phyloP scores from a whole-genome alignment of 2,113 vertebrate genomes.

The Proteles cristata region DNA sequence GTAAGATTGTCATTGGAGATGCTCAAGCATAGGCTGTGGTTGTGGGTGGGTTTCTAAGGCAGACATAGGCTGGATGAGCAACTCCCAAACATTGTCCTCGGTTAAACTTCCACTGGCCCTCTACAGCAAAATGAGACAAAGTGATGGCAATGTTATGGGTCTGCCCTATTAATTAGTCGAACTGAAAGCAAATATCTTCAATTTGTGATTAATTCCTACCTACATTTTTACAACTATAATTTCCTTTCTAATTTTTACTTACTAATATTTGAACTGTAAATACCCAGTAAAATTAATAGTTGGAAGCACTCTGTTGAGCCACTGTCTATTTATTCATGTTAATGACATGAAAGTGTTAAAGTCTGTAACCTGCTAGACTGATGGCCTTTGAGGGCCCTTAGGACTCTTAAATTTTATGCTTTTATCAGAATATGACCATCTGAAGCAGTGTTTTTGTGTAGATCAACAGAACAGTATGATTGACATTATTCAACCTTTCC shows the following conservation, averaged over 20 bases:
- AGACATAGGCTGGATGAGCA: background rate
- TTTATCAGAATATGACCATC: background rate
- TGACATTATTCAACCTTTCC: conserved; percentile 32
- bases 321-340: background rate
- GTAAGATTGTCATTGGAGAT: background rate
- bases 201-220: background rate
- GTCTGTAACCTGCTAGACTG: background rate
- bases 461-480: background rate
- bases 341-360: background rate
- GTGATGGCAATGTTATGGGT: background rate
- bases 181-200: background rate
- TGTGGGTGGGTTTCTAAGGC: background rate
- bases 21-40: background rate
- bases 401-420: background rate
- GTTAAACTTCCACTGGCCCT: background rate
- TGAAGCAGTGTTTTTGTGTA: background rate
- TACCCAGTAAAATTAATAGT: background rate
- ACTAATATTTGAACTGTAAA: background rate
- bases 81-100: background rate
- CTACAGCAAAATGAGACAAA: background rate
- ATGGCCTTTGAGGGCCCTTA: background rate
- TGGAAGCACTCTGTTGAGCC: background rate
- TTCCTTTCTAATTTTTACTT: background rate
- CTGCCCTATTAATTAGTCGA: background rate
- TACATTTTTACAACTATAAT: background rate